Percentiles rank a stretch among this genome's conserved stretches.
phyloP scores from a whole-genome alignment of 2,113 vertebrate genomes.

The Anseranas semipalmata region DNA sequence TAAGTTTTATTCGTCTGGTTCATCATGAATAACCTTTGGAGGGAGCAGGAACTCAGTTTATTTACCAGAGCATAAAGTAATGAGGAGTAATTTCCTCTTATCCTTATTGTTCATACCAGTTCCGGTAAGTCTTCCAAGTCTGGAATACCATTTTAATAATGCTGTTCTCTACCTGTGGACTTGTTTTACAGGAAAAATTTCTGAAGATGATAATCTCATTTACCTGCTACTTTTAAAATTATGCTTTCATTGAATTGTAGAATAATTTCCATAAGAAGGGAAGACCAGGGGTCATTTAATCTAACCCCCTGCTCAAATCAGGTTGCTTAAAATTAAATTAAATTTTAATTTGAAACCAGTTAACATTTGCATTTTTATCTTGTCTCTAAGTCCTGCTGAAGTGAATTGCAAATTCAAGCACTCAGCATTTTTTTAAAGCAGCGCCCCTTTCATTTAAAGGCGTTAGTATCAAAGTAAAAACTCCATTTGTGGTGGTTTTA shows the following conservation, averaged over 20 bases:
- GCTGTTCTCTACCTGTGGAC: not conserved
- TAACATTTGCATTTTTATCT: not conserved
- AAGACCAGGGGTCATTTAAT: not conserved
- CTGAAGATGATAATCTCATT: not conserved
- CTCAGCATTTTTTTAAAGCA: constrained; percentile 7
- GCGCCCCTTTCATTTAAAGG: not conserved
- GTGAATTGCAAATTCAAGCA: not conserved
- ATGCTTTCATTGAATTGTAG: not conserved
- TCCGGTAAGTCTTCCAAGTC: not conserved
- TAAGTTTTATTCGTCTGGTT: not conserved
- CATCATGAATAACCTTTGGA: not conserved
- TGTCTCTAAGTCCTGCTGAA: not conserved
- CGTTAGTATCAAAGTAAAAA: not conserved
- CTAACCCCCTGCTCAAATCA: not conserved
- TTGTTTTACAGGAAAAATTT: not conserved
- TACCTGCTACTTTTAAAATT: not conserved
- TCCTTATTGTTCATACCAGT: not conserved
- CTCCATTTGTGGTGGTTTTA: not conserved
- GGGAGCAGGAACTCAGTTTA: not conserved
- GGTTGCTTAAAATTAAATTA: not conserved
- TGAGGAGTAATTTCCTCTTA: not conserved
- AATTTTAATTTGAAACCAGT: not conserved
- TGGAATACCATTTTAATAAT: not conserved
- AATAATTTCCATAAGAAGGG: not conserved
- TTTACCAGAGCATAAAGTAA: not conserved